These are phyloP conservation scores for Cosmia pyralina DNA, from an alignment of 2,888 invertebrate species.

Conservation along the genomic window DNA sequence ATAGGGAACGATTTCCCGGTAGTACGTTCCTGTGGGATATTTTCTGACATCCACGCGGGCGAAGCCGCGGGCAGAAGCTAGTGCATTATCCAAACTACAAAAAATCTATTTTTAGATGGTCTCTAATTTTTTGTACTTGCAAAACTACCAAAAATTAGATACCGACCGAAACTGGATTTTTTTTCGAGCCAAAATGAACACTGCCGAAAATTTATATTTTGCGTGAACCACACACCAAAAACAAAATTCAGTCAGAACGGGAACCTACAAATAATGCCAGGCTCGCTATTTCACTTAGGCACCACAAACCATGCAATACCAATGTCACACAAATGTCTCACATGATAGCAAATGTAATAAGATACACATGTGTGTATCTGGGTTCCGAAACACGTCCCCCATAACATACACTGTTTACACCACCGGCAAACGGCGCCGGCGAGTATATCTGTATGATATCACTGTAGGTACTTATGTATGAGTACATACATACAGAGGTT, in stretches of 20 bases:
- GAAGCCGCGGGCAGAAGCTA: too few relatives aligned
- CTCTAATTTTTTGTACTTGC: not conserved
- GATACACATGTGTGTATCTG: constrained; percentile 6
- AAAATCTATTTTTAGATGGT: not conserved
- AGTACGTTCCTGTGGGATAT: too few relatives aligned
- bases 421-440: not conserved
- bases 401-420: constrained; percentile 28
- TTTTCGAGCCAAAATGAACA: too few relatives aligned
- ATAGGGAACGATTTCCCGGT: too few relatives aligned
- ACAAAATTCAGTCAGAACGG: not conserved
- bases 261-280: too few relatives aligned
- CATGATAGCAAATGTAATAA: not conserved
- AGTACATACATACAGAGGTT: not conserved
- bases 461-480: constrained; percentile 2
- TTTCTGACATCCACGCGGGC: too few relatives aligned
- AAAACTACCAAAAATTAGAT: not conserved
- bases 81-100: not conserved
- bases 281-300: not conserved
- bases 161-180: not conserved
- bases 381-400: constrained; percentile 41
- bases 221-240: not conserved
- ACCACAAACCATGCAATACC: not conserved
- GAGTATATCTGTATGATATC: not conserved
- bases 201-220: not conserved
- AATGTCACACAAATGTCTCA: constrained; percentile 11